Conservation (phyloP, 1,140 invertebrate genomes). For the Cotesia vestalis region DNA sequence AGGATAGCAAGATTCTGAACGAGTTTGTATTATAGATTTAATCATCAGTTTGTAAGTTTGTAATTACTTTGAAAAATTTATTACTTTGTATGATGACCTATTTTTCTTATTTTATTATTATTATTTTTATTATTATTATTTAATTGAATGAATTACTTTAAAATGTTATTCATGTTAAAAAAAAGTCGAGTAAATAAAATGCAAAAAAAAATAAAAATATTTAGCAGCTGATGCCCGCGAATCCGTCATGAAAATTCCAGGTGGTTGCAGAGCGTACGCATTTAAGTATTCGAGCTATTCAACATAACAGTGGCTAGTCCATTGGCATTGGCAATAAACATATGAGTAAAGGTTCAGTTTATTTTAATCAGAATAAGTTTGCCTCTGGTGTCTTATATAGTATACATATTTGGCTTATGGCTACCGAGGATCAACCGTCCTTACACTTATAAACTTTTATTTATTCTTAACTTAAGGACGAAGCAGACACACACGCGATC, state of each 20-base stretch:
- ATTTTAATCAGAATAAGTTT: not conserved
- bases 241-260: slow-evolving; percentile 36
- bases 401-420: too few species aligned
- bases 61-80: slow-evolving; percentile 13
- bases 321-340: slow-evolving; percentile 12
- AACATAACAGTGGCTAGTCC: slow-evolving; percentile 28
- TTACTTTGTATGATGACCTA: slow-evolving; percentile 1
- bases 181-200: not conserved
- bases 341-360: not conserved
- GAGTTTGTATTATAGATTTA: slow-evolving; percentile 6
- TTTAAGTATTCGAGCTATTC: slow-evolving; percentile 14
- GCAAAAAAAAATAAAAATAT: not conserved
- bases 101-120: too few species aligned
- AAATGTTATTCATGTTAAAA: too few species aligned
- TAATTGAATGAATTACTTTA: too few species aligned
- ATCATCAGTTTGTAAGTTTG: slow-evolving; percentile 2
- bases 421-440: not conserved
- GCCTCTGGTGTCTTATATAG: not conserved
- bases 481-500: too few species aligned
- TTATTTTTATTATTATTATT: too few species aligned
- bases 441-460: slow-evolving; percentile 12
- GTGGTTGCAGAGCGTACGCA: slow-evolving; percentile 24
- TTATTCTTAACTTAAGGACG: not conserved
- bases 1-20: slow-evolving; percentile 22
- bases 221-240: slow-evolving; percentile 5